Evolutionary conservation across 2,888 invertebrate species (phyloP), one percentile per base, ranked within the genome.

Genomic region (Pseudococcus jackbeardsleyi): DNA sequence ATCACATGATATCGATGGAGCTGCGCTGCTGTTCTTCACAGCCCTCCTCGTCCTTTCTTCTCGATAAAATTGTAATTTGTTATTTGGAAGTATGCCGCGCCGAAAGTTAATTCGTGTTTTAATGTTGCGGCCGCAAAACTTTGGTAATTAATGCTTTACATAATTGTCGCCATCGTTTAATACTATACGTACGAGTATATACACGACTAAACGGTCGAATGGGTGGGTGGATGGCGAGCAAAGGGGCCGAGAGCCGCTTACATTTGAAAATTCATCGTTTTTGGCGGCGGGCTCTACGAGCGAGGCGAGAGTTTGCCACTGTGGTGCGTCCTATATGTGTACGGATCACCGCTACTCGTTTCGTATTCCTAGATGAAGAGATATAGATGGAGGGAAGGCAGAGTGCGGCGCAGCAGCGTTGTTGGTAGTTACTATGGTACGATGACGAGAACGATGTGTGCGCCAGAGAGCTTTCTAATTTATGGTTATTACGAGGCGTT

Each of bases 401-500:
- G 64, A 64, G 22, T 19, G 64, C 64, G 64, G 17, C 17, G 17
- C 17, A 54, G 17, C 26, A 54, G 54, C 54, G 54, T 54, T 54
- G 54, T 54, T 54, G 54, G 54, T 54, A 54, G 54, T 54, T 12
- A 17, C 17, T 33, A 33, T 33, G 26, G 1, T 54, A 17, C 15
- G 54, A 54, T 54, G 54, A 54, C 17, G 54, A 54, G 54, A 15
- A 54, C 54, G 54, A 54, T 64, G 64, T 22, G 64, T 64, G 64
- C 22, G 64, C 22, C 7, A 64, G 64, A 64, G 64, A 64, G 64
- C 64, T 64, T 64, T 64, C 54, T 64, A 64, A 64, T 64, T 64
- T 64, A 64, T 64, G 64, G 64, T 64, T 64, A 64, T 64, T 64
- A 64, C 64, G 64, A 64, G 64, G 64, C 64, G 64, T 64, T 64